Evolutionary conservation across 2,797 vertebrate species (phyloP).

Genomic region (Lerista edwardsae): DNA sequence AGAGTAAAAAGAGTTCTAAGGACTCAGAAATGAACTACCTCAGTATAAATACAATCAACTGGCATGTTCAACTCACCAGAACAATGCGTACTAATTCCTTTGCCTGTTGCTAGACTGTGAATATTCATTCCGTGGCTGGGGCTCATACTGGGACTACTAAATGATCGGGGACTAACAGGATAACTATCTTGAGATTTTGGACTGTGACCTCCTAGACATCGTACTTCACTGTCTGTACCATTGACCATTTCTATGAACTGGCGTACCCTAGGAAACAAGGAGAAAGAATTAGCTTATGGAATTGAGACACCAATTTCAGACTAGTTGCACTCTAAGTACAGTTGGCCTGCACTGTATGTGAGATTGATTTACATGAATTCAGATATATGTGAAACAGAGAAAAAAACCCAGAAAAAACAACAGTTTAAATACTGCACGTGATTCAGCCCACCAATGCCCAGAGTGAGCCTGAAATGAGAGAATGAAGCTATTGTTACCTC

Average conservation of each 20-base stretch:
- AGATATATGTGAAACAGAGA: no score
- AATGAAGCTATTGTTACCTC: no score
- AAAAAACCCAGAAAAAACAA: no score
- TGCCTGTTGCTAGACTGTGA: slow-evolving; percentile 78
- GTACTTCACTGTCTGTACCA: slow-evolving; percentile 85
- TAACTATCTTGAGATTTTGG: slow-evolving; percentile 86
- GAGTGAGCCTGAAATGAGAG: no score
- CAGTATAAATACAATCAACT: background rate
- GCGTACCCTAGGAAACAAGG: slow-evolving; percentile 79
- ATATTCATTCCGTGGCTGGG: slow-evolving; percentile 81
- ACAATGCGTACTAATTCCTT: slow-evolving; percentile 84
- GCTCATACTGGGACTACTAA: slow-evolving; percentile 87
- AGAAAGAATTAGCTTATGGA: slow-evolving; percentile 53
- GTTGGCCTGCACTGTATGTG: no score
- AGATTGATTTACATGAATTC: no score
- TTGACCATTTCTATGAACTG: slow-evolving; percentile 89
- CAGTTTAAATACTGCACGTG: no score
- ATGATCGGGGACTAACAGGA: slow-evolving; percentile 83
- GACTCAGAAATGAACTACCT: background rate
- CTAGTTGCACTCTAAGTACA: background rate
- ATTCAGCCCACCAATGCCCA: no score
- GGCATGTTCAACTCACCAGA: slow-evolving; percentile 70
- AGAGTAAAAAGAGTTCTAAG: background rate
- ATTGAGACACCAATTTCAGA: slow-evolving; percentile 20
- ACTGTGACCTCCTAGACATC: slow-evolving; percentile 85